A percentile compares a stretch with the other conserved stretches of the same genome.
Evolutionary conservation across 2,888 invertebrate species (phyloP).

Genomic region (Drosophila anomalata): DNA sequence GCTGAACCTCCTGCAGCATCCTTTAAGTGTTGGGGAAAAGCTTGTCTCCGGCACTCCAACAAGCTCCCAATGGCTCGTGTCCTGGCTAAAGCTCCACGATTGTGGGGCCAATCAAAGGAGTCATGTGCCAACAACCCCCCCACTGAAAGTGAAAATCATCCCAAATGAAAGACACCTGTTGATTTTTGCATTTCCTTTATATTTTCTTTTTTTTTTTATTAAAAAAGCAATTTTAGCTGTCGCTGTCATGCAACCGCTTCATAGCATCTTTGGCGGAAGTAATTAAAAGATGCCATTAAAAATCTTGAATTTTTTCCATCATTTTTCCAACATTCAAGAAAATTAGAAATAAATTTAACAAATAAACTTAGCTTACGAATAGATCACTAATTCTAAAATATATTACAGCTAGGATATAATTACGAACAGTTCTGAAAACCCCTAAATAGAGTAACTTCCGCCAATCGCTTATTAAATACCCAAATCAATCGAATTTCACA

Average conservation of each 20-base stretch:
- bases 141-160: conserved; percentile 17
- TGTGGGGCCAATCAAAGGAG: neutral
- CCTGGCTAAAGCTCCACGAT: conserved; percentile 29
- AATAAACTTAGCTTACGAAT: conserved; percentile 36
- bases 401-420: conserved; percentile 16
- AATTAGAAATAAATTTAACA: conserved; percentile 55
- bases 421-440: conserved; percentile 4
- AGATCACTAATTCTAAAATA: conserved; percentile 9
- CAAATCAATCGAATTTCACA: conserved; percentile 27
- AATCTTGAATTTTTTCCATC: conserved; percentile 33
- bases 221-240: conserved; percentile 21
- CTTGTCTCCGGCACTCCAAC: conserved; percentile 18
- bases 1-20: conserved; percentile 43
- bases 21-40: conserved; percentile 26
- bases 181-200: conserved; percentile 10
- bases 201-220: conserved; percentile 3
- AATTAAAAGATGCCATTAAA: conserved; percentile 11
- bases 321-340: conserved; percentile 64
- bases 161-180: conserved; percentile 31
- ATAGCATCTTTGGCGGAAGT: conserved; percentile 23
- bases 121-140: neutral
- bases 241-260: conserved; percentile 27
- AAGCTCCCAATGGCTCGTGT: conserved; percentile 24
- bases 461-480: conserved; percentile 37
- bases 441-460: conserved; percentile 18